Conservation (phyloP, 2,888 invertebrate species). For the Sinotaia quadrata region DNA sequence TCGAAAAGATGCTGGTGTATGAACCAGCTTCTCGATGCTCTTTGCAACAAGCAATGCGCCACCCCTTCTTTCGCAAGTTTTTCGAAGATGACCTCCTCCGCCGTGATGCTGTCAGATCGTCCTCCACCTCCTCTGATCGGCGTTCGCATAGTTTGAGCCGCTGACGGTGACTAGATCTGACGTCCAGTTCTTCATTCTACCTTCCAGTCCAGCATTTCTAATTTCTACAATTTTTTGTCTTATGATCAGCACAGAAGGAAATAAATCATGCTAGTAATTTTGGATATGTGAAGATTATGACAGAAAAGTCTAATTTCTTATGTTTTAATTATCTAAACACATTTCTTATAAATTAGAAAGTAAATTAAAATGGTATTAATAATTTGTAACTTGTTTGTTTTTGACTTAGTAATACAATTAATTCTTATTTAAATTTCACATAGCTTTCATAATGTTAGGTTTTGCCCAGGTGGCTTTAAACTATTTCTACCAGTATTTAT, state of each 20-base stretch:
- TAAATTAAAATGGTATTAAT: too few relatives aligned
- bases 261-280: too few relatives aligned
- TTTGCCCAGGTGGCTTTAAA: too few relatives aligned
- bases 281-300: too few relatives aligned
- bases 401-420: too few relatives aligned
- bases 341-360: too few relatives aligned
- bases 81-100: slow-evolving; percentile 44
- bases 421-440: too few relatives aligned
- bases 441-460: too few relatives aligned
- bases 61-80: slow-evolving; percentile 85
- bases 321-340: too few relatives aligned
- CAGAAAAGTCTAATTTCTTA: too few relatives aligned
- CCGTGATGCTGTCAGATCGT: slow-evolving; percentile 34
- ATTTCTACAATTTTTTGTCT: background rate
- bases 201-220: slow-evolving; percentile 8
- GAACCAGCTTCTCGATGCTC: slow-evolving; percentile 92
- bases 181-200: slow-evolving; percentile 12
- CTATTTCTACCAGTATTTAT: too few relatives aligned
- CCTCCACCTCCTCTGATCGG: slow-evolving; percentile 47
- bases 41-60: slow-evolving; percentile 87
- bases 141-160: slow-evolving; percentile 69
- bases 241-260: slow-evolving; percentile 2
- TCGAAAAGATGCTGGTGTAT: slow-evolving; percentile 96
- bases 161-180: slow-evolving; percentile 48
- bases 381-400: too few relatives aligned